phyloP scores from a whole-genome alignment of 35 echinoderm and acorn worm species.

The Apostichopus californicus region DNA sequence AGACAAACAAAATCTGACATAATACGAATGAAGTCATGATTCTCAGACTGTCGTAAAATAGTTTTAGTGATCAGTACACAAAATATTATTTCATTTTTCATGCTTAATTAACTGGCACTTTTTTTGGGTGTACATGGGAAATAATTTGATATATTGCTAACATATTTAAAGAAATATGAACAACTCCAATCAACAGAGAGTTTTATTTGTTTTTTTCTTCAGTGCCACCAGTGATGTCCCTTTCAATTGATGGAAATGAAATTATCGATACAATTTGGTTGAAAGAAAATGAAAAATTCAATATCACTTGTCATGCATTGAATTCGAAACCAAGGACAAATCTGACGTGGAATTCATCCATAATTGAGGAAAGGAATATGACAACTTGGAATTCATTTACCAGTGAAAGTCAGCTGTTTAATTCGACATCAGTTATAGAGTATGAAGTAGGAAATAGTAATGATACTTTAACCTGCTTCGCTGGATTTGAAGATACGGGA shows the following conservation, averaged over 20 bases:
- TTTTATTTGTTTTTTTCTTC: neutral
- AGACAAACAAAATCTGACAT: too few species aligned
- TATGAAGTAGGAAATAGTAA: neutral
- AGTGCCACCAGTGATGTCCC: neutral
- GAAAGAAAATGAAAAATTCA: neutral
- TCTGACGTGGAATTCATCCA: neutral
- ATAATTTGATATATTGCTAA: too few species aligned
- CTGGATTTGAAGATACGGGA: neutral
- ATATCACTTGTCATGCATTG: neutral
- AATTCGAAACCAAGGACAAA: neutral
- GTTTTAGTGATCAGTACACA: too few species aligned
- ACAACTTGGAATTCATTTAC: neutral
- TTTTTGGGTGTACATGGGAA: too few species aligned
- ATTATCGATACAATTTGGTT: neutral
- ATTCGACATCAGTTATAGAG: neutral
- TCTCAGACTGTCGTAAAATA: too few species aligned
- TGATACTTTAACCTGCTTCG: neutral
- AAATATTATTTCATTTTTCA: too few species aligned
- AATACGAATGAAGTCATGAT: too few species aligned
- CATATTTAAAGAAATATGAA: too few species aligned
- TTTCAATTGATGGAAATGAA: neutral
- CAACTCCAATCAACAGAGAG: too few species aligned
- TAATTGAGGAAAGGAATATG: neutral
- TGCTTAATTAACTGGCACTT: too few species aligned
- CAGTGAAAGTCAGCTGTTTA: neutral